These are phyloP conservation scores for Oligia fasciuncula DNA, from an alignment of 2,888 invertebrate species.

Conservation along the genomic window DNA sequence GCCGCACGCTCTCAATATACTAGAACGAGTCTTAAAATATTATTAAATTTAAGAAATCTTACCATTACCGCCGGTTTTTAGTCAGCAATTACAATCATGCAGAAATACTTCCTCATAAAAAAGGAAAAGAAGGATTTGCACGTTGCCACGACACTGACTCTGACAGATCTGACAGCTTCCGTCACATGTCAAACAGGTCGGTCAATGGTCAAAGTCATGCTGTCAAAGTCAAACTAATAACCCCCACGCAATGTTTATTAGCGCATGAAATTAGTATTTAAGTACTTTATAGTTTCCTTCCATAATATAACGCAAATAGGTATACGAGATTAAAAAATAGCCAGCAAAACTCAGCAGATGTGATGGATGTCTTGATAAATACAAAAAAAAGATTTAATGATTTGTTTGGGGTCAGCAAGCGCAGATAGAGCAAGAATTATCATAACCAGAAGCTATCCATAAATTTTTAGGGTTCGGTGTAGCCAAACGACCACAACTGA, in stretches of 20 bases:
- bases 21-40: neutral
- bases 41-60: conserved; percentile 30
- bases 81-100: conserved; percentile 53
- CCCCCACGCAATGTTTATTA: neutral
- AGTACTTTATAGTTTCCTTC: neutral
- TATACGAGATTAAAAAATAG: neutral
- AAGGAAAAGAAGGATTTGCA: conserved; percentile 34
- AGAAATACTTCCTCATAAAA: conserved; percentile 1
- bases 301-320: neutral
- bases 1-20: neutral
- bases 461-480: too few species aligned
- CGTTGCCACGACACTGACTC: conserved; percentile 36
- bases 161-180: conserved; percentile 41
- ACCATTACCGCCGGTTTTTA: conserved; percentile 50
- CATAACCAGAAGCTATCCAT: too few species aligned
- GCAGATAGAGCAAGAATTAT: too few species aligned
- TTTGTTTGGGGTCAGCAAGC: too few species aligned
- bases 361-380: too few species aligned
- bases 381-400: too few species aligned
- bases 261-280: neutral
- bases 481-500: too few species aligned
- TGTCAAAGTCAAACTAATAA: conserved; percentile 6
- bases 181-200: conserved; percentile 18
- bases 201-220: too few species aligned
- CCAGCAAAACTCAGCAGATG: neutral